These are phyloP conservation scores for Drosophila parabipectinata DNA, from an alignment of 1,140 invertebrate genomes.

Conservation along the genomic window DNA sequence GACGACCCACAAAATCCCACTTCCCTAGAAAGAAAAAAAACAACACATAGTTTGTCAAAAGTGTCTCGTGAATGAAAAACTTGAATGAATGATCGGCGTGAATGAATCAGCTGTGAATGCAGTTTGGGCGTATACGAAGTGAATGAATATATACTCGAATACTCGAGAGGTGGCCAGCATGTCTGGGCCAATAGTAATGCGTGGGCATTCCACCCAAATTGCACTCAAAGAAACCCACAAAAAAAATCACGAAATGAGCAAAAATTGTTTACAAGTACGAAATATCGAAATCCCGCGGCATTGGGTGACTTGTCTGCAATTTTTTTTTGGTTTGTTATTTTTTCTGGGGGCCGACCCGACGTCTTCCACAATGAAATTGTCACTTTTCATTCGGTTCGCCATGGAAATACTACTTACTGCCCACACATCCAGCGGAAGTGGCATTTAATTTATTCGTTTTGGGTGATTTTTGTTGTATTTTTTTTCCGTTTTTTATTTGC, in stretches of 20 bases:
- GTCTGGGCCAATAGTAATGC: slow-evolving; percentile 46
- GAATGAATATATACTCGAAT: slow-evolving; percentile 43
- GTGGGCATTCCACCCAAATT: slow-evolving; percentile 56
- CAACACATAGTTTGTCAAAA: slow-evolving; percentile 63
- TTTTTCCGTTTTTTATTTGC: slow-evolving; percentile 31
- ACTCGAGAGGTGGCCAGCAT: slow-evolving; percentile 60
- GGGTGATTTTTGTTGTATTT: slow-evolving; percentile 30
- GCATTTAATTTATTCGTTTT: slow-evolving; percentile 76
- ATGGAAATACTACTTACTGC: slow-evolving; percentile 17
- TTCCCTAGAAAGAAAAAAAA: background rate
- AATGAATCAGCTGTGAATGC: slow-evolving; percentile 68
- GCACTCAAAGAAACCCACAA: slow-evolving; percentile 30
- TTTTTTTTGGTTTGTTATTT: background rate
- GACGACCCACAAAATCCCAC: slow-evolving; percentile 53
- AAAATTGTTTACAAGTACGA: slow-evolving; percentile 62
- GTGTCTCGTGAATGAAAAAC: slow-evolving; percentile 59
- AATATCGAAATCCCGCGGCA: slow-evolving; percentile 38
- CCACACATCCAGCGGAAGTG: slow-evolving; percentile 67
- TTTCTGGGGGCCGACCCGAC: slow-evolving; percentile 28
- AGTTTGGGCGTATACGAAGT: slow-evolving; percentile 59
- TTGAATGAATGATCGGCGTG: slow-evolving; percentile 55
- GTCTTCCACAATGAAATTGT: slow-evolving; percentile 75
- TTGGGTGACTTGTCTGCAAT: slow-evolving; percentile 31
- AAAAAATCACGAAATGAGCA: slow-evolving; percentile 28
- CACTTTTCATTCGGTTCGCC: slow-evolving; percentile 60